phyloP scores from a whole-genome alignment of 2,113 vertebrate genomes.

The Oceanites oceanicus region DNA sequence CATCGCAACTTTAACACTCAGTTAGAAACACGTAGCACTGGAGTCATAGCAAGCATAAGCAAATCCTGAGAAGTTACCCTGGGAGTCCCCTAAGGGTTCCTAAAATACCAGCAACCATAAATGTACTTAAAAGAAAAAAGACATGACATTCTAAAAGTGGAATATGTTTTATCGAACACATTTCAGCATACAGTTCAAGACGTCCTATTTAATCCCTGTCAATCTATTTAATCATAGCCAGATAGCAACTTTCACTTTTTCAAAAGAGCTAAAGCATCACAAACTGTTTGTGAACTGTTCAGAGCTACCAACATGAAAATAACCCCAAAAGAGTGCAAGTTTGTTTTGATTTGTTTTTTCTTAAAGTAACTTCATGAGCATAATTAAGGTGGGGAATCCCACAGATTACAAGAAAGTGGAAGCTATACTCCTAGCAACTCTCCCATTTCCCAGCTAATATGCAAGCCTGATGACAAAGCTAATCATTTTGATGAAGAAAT shows the following conservation, averaged over 20 bases:
- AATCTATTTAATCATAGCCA: background rate
- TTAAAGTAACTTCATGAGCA: background rate
- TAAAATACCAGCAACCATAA: background rate
- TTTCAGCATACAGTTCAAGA: background rate
- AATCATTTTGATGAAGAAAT: background rate
- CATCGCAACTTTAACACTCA: accelerated
- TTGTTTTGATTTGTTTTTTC: background rate
- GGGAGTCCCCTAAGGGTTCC: background rate
- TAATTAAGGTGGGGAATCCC: background rate
- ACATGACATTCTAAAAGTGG: background rate
- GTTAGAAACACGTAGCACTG: background rate
- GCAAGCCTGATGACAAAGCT: background rate
- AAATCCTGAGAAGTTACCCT: background rate
- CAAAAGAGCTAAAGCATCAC: background rate
- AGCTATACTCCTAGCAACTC: background rate
- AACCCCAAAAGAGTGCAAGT: accelerated
- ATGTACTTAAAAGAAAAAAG: background rate
- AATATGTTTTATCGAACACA: background rate
- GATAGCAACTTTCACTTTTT: background rate
- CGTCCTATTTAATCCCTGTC: background rate
- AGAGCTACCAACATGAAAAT: background rate
- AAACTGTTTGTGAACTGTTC: background rate
- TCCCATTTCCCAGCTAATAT: background rate
- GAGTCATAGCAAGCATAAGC: background rate
- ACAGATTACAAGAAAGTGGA: background rate